A percentile compares a stretch with the other conserved stretches of the same genome.
Evolutionary conservation across 1,140 invertebrate genomes (phyloP).

Genomic region (Sycophila sp.): DNA sequence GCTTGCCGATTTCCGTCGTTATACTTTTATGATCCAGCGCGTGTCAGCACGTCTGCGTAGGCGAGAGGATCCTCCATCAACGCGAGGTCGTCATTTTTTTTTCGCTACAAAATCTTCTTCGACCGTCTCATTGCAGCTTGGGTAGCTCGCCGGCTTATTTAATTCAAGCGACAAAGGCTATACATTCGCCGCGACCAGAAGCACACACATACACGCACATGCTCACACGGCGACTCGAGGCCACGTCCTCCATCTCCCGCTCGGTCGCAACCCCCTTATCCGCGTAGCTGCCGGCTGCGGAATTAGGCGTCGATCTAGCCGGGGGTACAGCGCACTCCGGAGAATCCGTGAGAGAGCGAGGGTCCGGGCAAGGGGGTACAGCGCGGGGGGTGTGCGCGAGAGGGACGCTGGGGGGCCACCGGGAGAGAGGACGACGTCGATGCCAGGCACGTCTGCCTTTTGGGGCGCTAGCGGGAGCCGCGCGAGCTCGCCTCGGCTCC

Average conservation of each 20-base stretch:
- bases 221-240: background rate
- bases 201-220: background rate
- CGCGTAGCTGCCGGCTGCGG: slow-evolving; percentile 36
- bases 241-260: background rate
- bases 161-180: slow-evolving; percentile 28
- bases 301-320: slow-evolving; percentile 53
- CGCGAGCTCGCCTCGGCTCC: no score
- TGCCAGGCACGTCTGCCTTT: slow-evolving; percentile 64
- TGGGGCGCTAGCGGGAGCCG: slow-evolving; percentile 55
- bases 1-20: no score
- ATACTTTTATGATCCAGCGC: no score
- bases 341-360: slow-evolving; percentile 4
- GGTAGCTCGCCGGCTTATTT: slow-evolving; percentile 36
- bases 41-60: no score
- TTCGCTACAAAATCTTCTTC: no score
- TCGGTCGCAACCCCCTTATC: background rate
- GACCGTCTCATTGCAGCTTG: no score
- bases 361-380: slow-evolving; percentile 46
- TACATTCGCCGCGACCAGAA: background rate
- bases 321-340: background rate
- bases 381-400: slow-evolving; percentile 34
- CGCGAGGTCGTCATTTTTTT: background rate
- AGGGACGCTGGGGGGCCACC: slow-evolving; percentile 40
- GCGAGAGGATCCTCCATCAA: background rate
- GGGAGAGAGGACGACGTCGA: slow-evolving; percentile 53